phyloP scores from a whole-genome alignment of 2,797 vertebrate genomes.

The Siniperca undulata region DNA sequence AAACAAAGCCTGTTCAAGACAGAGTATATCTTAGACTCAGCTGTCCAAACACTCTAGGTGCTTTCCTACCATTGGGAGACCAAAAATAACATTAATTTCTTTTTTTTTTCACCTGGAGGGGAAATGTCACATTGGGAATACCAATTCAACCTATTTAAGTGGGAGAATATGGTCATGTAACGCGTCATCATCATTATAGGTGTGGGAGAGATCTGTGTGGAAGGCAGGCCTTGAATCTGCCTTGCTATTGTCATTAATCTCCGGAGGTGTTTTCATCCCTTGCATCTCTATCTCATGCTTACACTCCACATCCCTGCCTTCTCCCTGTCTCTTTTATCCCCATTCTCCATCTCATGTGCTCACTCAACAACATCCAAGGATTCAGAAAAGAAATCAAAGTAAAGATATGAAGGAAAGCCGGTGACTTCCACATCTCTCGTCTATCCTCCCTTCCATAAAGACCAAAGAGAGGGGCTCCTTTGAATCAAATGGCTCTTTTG shows the following conservation, averaged over 20 bases:
- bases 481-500: slow-evolving; percentile 55
- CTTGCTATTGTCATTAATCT: slow-evolving; percentile 37
- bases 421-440: neutral
- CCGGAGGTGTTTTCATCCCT: slow-evolving; percentile 15
- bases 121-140: slow-evolving; percentile 32
- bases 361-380: slow-evolving; percentile 18
- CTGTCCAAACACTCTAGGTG: slow-evolving; percentile 52
- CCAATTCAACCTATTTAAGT: slow-evolving; percentile 12
- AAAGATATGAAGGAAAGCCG: slow-evolving; percentile 7
- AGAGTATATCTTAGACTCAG: slow-evolving; percentile 37
- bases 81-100: slow-evolving; percentile 13
- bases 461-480: slow-evolving; percentile 33
- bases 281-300: slow-evolving; percentile 9
- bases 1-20: slow-evolving; percentile 42
- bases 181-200: slow-evolving; percentile 22
- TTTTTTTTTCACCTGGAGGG: slow-evolving; percentile 1
- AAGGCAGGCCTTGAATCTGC: slow-evolving; percentile 9
- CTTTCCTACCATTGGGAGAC: slow-evolving; percentile 1
- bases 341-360: slow-evolving; percentile 16
- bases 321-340: slow-evolving; percentile 19
- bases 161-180: neutral
- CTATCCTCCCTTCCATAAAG: slow-evolving; percentile 17
- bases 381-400: slow-evolving; percentile 30
- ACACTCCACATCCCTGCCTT: slow-evolving; percentile 22
- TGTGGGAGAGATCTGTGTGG: slow-evolving; percentile 14